phyloP scores from a whole-genome alignment of 2,113 vertebrate species.

The Emydocephalus ijimae region DNA sequence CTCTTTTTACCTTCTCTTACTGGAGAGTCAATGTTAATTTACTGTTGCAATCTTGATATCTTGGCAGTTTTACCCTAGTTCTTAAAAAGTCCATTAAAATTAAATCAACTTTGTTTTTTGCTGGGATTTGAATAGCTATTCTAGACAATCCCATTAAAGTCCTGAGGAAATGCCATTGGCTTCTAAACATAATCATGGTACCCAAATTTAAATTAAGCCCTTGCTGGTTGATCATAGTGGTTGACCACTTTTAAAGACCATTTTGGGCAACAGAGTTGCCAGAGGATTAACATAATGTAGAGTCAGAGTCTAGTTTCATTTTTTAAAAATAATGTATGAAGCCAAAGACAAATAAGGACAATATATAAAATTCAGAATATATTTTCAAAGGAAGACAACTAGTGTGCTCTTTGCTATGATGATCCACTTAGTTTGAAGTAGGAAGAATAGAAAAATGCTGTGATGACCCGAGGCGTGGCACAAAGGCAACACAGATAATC shows the following conservation, averaged over 20 bases:
- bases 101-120: not conserved
- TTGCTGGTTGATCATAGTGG: not conserved
- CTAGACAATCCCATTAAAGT: not conserved
- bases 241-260: not conserved
- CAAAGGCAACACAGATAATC: too few relatives aligned
- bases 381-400: conserved; percentile 5
- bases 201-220: not conserved
- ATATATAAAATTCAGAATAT: conserved; percentile 25
- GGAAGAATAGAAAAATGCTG: not conserved
- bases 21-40: not conserved
- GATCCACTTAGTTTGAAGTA: conserved; percentile 24
- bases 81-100: not conserved
- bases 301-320: conserved; percentile 31
- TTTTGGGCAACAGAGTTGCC: conserved; percentile 6
- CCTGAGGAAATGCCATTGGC: not conserved
- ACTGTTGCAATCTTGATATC: not conserved
- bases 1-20: not conserved
- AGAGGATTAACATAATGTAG: conserved; percentile 8
- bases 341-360: conserved; percentile 39
- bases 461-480: too few relatives aligned
- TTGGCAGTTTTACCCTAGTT: not conserved
- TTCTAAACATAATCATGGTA: not conserved
- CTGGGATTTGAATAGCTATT: not conserved
- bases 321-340: conserved; percentile 37
- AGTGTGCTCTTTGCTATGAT: conserved; percentile 10